Conservation (phyloP, 2,797 vertebrate species). For the Neopelma chrysocephalum region DNA sequence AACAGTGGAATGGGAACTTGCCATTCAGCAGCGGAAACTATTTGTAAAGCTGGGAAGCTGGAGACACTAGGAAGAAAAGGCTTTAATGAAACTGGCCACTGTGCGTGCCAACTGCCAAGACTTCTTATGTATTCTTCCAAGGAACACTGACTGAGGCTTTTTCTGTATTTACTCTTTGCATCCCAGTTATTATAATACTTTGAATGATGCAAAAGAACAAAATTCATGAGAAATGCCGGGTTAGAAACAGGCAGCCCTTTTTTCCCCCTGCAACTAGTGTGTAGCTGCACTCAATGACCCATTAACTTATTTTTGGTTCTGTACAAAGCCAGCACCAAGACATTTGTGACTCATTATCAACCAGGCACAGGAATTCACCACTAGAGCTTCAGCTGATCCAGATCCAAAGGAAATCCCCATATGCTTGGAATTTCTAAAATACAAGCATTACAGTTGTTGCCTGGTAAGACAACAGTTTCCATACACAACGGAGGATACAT, state of each 20-base stretch:
- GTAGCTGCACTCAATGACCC: not conserved
- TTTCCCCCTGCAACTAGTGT: not conserved
- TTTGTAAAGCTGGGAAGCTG: conserved; percentile 69
- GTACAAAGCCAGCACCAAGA: conserved; percentile 24
- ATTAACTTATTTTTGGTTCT: conserved; percentile 40
- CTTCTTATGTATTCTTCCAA: conserved; percentile 46
- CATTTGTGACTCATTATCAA: conserved; percentile 51
- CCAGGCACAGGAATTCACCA: conserved; percentile 25
- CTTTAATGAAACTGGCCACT: conserved; percentile 60
- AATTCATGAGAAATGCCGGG: not conserved
- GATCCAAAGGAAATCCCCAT: conserved; percentile 62
- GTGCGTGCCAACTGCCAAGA: conserved; percentile 56
- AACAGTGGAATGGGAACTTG: conserved; percentile 59
- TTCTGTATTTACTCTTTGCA: conserved; percentile 46
- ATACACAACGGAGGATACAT: not conserved
- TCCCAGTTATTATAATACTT: conserved; percentile 30
- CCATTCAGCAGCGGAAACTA: conserved; percentile 69
- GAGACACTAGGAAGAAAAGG: conserved; percentile 65
- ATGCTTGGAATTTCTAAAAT: conserved; percentile 38
- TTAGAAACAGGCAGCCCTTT: not conserved
- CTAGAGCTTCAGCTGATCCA: conserved; percentile 14
- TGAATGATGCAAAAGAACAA: not conserved
- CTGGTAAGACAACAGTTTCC: not conserved
- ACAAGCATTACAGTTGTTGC: conserved; percentile 1
- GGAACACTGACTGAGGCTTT: conserved; percentile 38